These are phyloP conservation scores for Apis cerana DNA, from an alignment of 1,140 invertebrate genomes.

Conservation along the genomic window DNA sequence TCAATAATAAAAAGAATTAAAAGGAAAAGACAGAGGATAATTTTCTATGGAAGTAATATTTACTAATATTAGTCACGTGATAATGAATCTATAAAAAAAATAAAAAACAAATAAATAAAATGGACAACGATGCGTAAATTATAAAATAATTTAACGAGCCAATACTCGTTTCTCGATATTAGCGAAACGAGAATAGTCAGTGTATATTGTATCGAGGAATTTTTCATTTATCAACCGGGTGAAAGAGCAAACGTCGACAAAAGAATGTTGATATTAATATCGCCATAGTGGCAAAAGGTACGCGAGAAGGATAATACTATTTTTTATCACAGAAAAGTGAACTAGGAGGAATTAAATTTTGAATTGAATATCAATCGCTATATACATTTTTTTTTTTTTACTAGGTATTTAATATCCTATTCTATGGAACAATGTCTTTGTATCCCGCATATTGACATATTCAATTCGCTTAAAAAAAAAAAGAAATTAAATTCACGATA, in stretches of 20 bases:
- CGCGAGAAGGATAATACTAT: neutral
- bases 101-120: no score
- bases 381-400: no score
- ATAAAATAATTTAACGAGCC: neutral
- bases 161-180: neutral
- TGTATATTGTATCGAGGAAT: conserved; percentile 4
- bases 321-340: neutral
- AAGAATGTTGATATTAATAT: conserved; percentile 32
- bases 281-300: neutral
- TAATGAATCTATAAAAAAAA: neutral
- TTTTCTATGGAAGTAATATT: no score
- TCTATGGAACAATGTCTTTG: neutral
- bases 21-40: no score
- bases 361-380: neutral
- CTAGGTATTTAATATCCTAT: neutral
- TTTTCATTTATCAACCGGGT: neutral
- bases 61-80: no score
- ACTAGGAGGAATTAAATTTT: conserved; percentile 1
- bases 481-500: no score
- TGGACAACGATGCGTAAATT: no score
- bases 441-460: neutral
- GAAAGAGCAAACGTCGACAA: neutral
- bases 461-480: neutral
- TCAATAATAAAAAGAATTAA: no score
- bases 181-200: neutral